These are phyloP conservation scores for Carabus problematicus DNA, from an alignment of 2,888 invertebrate genomes.

Conservation along the genomic window DNA sequence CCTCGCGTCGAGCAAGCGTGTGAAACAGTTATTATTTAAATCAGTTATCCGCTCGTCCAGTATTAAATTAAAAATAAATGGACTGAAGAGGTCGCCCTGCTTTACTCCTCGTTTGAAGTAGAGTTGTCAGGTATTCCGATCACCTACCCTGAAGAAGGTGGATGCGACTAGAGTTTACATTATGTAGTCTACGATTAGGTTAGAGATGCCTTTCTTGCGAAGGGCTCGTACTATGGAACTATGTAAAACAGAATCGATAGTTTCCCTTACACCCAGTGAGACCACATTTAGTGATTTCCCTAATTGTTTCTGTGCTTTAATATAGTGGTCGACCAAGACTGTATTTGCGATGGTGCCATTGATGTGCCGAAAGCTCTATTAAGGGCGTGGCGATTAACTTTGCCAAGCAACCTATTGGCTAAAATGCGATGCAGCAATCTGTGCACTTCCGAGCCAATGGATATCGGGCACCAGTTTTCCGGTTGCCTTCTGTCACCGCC, in stretches of 20 bases:
- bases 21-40: constrained; percentile 27
- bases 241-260: constrained; percentile 53
- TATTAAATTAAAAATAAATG: constrained; percentile 48
- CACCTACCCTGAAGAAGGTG: constrained; percentile 47
- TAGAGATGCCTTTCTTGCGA: constrained; percentile 50
- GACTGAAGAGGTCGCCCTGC: constrained; percentile 57
- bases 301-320: constrained; percentile 46
- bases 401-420: constrained; percentile 31
- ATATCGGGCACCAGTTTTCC: constrained; percentile 2
- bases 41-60: constrained; percentile 47
- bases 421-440: constrained; percentile 48
- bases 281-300: constrained; percentile 51
- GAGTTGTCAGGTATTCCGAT: constrained; percentile 32
- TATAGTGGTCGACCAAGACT: constrained; percentile 48
- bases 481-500: constrained; percentile 14
- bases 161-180: constrained; percentile 47
- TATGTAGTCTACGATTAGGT: constrained; percentile 50
- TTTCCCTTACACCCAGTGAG: constrained; percentile 56
- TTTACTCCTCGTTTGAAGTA: constrained; percentile 52
- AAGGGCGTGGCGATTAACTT: constrained; percentile 37
- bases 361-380: constrained; percentile 51
- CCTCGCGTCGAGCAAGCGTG: constrained; percentile 29
- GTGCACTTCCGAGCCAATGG: constrained; percentile 42
- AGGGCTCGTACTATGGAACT: constrained; percentile 49
- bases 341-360: constrained; percentile 55